phyloP scores from a whole-genome alignment of 2,797 vertebrate species.

The Mareca strepera region DNA sequence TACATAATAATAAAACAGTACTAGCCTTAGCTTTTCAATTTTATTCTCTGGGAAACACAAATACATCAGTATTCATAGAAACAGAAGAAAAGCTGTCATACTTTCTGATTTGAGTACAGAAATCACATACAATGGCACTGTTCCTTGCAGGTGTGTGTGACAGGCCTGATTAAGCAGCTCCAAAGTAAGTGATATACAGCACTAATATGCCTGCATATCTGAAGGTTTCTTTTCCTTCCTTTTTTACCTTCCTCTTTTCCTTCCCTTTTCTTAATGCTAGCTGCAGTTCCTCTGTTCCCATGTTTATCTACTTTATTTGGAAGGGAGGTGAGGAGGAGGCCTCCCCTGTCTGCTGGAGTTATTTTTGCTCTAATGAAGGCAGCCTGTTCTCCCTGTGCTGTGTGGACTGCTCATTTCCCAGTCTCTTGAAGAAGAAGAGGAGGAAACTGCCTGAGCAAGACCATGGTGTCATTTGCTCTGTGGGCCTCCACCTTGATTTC shows the following conservation, averaged over 20 bases:
- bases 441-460: neutral
- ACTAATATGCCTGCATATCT: rapidly evolving
- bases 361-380: neutral
- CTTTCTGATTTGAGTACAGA: neutral
- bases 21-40: neutral
- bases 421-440: no score
- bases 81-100: neutral
- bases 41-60: neutral
- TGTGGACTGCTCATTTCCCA: rapidly evolving
- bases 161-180: neutral
- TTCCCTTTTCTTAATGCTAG: neutral
- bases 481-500: neutral
- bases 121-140: rapidly evolving
- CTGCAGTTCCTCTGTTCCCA: neutral
- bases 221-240: neutral
- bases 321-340: neutral
- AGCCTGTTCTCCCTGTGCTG: no score
- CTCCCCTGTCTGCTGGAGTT: neutral
- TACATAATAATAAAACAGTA: neutral
- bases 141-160: no score
- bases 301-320: neutral
- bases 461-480: rapidly evolving
- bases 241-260: no score
- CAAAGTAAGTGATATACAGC: neutral
- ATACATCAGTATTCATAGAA: neutral